These are phyloP conservation scores for Pygoscelis antarcticus DNA, from an alignment of 2,113 vertebrate genomes.

Conservation along the genomic window DNA sequence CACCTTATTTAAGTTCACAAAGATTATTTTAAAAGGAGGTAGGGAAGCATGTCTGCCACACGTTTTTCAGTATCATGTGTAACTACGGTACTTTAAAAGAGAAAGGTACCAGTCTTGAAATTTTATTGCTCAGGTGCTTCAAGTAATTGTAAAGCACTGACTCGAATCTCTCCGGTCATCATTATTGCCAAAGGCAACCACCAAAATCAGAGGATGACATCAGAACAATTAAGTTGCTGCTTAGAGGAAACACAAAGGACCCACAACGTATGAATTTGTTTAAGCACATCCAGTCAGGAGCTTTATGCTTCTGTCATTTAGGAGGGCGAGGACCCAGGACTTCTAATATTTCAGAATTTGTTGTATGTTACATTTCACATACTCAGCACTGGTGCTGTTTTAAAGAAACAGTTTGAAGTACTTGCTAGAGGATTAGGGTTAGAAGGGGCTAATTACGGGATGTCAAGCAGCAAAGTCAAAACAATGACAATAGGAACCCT, in stretches of 20 bases:
- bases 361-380: not conserved
- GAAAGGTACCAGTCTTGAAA: not conserved
- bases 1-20: not conserved
- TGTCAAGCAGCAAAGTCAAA: not conserved
- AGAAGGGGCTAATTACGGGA: not conserved
- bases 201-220: not conserved
- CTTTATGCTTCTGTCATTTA: not conserved
- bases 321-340: not conserved
- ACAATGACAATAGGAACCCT: rapidly evolving
- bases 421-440: not conserved
- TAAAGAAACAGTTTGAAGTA: not conserved
- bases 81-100: not conserved
- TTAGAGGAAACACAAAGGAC: not conserved
- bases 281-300: not conserved
- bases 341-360: rapidly evolving
- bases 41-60: not conserved
- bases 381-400: not conserved
- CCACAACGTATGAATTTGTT: rapidly evolving
- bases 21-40: not conserved
- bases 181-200: not conserved
- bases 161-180: not conserved
- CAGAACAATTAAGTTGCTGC: not conserved
- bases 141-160: not conserved
- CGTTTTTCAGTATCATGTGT: rapidly evolving
- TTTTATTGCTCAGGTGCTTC: not conserved